Evolutionary conservation across 1,140 invertebrate species (phyloP).

Genomic region (Thalassaphorura encarpata): DNA sequence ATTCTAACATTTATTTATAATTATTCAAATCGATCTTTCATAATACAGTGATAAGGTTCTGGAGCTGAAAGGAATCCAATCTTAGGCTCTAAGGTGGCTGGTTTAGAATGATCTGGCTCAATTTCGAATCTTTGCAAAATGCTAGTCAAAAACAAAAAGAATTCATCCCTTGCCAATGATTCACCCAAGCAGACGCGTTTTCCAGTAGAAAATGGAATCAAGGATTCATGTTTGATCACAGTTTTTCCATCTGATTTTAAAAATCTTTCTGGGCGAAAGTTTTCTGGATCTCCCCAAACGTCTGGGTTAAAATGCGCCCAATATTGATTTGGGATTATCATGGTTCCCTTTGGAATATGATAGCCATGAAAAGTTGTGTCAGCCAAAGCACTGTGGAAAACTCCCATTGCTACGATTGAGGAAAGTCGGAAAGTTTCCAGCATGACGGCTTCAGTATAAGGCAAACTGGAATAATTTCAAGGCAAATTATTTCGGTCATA

Average conservation of each 20-base stretch:
- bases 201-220: constrained; percentile 8
- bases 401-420: constrained; percentile 45
- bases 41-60: neutral
- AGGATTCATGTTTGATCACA: neutral
- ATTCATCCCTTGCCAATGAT: constrained; percentile 4
- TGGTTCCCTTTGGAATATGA: constrained; percentile 36
- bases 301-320: constrained; percentile 38
- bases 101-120: neutral
- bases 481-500: neutral
- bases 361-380: constrained; percentile 34
- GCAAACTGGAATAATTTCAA: constrained; percentile 33
- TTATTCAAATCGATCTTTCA: constrained; percentile 1
- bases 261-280: constrained; percentile 42
- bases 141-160: constrained; percentile 4
- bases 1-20: no score
- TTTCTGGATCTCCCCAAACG: constrained; percentile 39
- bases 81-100: neutral
- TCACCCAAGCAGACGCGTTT: constrained; percentile 4
- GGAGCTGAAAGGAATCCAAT: neutral
- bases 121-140: constrained; percentile 5
- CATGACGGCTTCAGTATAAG: constrained; percentile 49
- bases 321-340: constrained; percentile 39
- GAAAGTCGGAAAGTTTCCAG: constrained; percentile 47
- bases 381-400: constrained; percentile 38
- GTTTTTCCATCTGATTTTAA: constrained; percentile 26